phyloP scores from a whole-genome alignment of 92 coral and sea anemone species.

The Heliopora coerulea region DNA sequence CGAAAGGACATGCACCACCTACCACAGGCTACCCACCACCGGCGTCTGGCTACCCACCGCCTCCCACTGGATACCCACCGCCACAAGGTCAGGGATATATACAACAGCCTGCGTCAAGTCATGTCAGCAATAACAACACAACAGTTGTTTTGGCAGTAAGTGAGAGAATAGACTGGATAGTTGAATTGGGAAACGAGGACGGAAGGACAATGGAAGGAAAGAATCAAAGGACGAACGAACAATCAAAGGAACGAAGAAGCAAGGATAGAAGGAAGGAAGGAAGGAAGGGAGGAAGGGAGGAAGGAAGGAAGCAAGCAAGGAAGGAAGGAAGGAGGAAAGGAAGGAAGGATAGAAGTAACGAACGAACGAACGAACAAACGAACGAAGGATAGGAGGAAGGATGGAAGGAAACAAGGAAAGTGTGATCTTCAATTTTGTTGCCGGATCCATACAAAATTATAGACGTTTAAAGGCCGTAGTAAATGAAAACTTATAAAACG shows the following conservation, averaged over 20 bases:
- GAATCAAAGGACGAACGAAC: no score
- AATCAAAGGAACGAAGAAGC: no score
- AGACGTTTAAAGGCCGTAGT: no score
- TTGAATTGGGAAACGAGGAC: background rate
- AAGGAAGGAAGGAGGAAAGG: constrained; percentile 8
- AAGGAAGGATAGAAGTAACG: constrained; percentile 13
- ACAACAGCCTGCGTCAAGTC: constrained; percentile 16
- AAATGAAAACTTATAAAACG: no score
- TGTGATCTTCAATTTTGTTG: no score
- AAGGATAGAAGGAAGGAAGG: no score
- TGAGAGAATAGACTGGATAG: background rate
- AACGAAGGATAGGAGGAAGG: background rate
- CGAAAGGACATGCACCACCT: constrained; percentile 1
- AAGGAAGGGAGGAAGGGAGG: background rate
- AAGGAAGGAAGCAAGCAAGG: constrained; percentile 30
- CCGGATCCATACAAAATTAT: no score
- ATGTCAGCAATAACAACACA: constrained; percentile 2
- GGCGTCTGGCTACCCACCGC: no score
- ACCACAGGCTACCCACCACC: background rate
- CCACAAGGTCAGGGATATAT: constrained; percentile 21
- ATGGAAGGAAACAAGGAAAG: background rate
- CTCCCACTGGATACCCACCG: no score
- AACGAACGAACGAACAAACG: constrained; percentile 2
- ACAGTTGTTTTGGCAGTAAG: constrained; percentile 18
- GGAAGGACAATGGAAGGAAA: no score